Base-by-base conservation (phyloP, 2,797 vertebrate species). In the Eulemur albifrons region DNA sequence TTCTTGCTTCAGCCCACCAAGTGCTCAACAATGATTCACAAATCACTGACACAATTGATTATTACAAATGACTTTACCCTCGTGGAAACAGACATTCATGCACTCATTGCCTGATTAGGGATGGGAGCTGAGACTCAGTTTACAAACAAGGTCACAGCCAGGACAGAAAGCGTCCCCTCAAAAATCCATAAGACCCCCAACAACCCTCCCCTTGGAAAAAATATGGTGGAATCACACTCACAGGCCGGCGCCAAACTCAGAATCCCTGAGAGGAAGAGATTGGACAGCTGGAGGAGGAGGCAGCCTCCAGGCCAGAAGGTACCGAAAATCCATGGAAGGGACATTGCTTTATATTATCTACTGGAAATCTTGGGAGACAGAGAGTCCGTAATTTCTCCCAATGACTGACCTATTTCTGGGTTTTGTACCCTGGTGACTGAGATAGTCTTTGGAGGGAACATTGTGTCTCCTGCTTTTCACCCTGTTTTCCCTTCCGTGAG, bases 1-100 rank as follows among this genome's bases (percentile, higher is more conserved):
- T 79, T 92, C 88, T 94, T 45, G 59, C 92, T 81, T 79, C 73
- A 18, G 95, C 25, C 76, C 3, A 20, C 92, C 95, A 70, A 89
- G 48, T 2, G 59, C 80, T 92, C 69, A 35, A 38, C 76, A 54
- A 17, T 43, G 76, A 88, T 27, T 93, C 95, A 67, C 90, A 82
- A 82, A 12, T 79, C 85, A 59, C 27, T 38, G 79, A 27, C 7
- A 54, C 32, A 1, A 83, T 17, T 43, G 93, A 65, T 88, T 17
- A 59, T 65, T 10, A 21, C 93, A 25, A 50, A 76, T 45, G 92
- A 54, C 45, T 59, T 82, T 23, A 32, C 59, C 76, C n/a, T 30
- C 1, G 6, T 59, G 50, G 57, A 88, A 79, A 38, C 0, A 45
- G 80, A 69, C n/a, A 32, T 21, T 32, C 25, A 4, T 43, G n/a